These are phyloP conservation scores for Cetonia aurata DNA, from an alignment of 2,888 invertebrate species.

Conservation along the genomic window DNA sequence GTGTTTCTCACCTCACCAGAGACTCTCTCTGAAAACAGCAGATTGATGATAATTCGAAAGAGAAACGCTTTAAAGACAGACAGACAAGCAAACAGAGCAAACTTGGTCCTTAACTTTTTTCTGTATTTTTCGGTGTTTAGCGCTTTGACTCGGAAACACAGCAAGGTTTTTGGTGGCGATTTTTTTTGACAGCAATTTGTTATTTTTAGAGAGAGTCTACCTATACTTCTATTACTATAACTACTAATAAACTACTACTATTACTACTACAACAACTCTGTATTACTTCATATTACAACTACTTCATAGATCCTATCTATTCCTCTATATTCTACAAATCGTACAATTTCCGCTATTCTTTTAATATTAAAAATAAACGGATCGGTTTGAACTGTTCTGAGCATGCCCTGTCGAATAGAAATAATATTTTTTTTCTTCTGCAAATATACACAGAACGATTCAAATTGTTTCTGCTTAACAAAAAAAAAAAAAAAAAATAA, in stretches of 20 bases:
- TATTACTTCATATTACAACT: conserved; percentile 43
- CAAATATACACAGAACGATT: conserved; percentile 13
- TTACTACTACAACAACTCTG: conserved; percentile 36
- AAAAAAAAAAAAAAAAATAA: conserved; percentile 36
- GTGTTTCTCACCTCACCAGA: conserved; percentile 45
- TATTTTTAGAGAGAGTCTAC: conserved; percentile 47
- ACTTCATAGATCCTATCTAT: conserved; percentile 38
- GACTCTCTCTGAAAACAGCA: conserved; percentile 45
- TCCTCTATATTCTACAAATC: conserved; percentile 27
- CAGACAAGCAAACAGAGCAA: conserved; percentile 44
- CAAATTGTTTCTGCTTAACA: conserved; percentile 29
- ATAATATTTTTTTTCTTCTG: neutral
- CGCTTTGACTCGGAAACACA: conserved; percentile 48
- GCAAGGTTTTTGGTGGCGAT: conserved; percentile 46
- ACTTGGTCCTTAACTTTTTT: conserved; percentile 41
- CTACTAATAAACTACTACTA: conserved; percentile 44
- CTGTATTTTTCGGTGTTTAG: conserved; percentile 46
- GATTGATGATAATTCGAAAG: conserved; percentile 11
- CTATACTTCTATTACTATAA: conserved; percentile 45
- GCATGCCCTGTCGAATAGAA: neutral
- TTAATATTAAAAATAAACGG: conserved; percentile 27
- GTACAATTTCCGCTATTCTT: conserved; percentile 20
- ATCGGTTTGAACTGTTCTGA: conserved; percentile 18
- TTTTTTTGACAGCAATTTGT: conserved; percentile 45
- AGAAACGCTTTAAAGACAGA: neutral